A percentile compares a stretch with the other conserved stretches of the same genome.
These are phyloP conservation scores for Epinotia brunnichana DNA, from an alignment of 2,888 invertebrate species.

Conservation along the genomic window DNA sequence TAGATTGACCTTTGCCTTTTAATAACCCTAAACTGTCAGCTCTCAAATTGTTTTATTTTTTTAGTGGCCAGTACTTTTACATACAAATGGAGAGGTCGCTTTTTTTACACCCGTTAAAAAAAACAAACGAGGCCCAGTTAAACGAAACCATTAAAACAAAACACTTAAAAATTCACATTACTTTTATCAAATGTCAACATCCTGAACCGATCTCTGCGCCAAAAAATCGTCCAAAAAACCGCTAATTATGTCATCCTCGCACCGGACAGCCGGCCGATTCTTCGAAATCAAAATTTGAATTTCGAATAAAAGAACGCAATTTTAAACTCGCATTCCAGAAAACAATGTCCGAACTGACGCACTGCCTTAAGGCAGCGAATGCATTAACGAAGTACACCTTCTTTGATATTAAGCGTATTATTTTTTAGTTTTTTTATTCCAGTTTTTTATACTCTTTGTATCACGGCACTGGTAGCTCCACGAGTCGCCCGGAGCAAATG, in stretches of 20 bases:
- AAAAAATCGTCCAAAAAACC: constrained; percentile 42
- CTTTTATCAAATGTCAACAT: constrained; percentile 17
- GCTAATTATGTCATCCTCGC: constrained; percentile 62
- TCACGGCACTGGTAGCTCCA: constrained; percentile 77
- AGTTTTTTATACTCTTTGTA: constrained; percentile 60
- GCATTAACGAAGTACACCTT: constrained; percentile 82
- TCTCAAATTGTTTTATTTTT: too few species aligned
- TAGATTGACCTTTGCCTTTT: too few species aligned
- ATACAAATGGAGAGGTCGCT: too few species aligned
- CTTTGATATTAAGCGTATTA: constrained; percentile 82
- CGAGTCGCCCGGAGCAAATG: constrained; percentile 81
- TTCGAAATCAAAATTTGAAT: constrained; percentile 64
- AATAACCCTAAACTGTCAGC: too few species aligned
- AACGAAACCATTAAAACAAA: constrained; percentile 3
- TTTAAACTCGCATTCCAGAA: constrained; percentile 80
- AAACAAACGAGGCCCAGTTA: background rate
- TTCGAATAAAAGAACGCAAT: constrained; percentile 61
- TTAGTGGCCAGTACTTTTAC: too few species aligned
- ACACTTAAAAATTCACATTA: background rate
- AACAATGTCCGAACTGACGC: constrained; percentile 80
- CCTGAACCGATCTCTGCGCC: constrained; percentile 9
- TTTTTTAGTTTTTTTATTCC: constrained; percentile 62
- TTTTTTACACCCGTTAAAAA: too few species aligned
- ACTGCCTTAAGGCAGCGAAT: constrained; percentile 77
- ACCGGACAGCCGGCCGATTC: constrained; percentile 59